These are phyloP conservation scores for Araneus ventricosus DNA, from an alignment of 1,140 invertebrate species.

Conservation along the genomic window DNA sequence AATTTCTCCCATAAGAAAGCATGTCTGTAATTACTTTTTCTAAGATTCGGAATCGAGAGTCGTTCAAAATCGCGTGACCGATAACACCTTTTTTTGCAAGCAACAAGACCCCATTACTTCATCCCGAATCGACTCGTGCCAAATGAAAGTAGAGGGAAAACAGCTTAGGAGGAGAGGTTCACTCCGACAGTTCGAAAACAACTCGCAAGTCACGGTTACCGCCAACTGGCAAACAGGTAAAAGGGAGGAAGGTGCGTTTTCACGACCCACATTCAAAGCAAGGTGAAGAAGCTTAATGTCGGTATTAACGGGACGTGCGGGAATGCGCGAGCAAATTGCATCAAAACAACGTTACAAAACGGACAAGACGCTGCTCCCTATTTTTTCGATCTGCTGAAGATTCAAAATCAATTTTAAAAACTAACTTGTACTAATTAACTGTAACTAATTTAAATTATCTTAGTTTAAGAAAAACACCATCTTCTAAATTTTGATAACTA, in stretches of 20 bases:
- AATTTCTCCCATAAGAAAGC: no score
- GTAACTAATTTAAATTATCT: no score
- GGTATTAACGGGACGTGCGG: background rate
- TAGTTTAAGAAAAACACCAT: no score
- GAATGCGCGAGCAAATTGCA: background rate
- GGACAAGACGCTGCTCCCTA: no score
- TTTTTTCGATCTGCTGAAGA: no score
- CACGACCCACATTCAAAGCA: conserved; percentile 7
- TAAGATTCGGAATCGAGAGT: background rate
- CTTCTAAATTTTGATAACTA: no score
- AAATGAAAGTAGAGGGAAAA: conserved; percentile 9
- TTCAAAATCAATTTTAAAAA: no score
- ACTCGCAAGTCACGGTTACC: background rate
- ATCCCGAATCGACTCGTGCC: background rate
- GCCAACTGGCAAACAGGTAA: conserved; percentile 9
- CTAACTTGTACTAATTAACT: no score
- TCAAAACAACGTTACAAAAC: background rate
- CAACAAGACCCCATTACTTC: conserved; percentile 11
- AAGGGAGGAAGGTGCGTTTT: background rate
- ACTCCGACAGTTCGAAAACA: background rate
- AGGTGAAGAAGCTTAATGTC: background rate
- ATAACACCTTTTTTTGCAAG: conserved; percentile 17
- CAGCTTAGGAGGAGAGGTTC: background rate
- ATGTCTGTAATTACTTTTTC: background rate
- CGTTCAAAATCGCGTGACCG: background rate